Base-by-base conservation (phyloP, 2,113 vertebrate genomes). In the Vicugna pacos region DNA sequence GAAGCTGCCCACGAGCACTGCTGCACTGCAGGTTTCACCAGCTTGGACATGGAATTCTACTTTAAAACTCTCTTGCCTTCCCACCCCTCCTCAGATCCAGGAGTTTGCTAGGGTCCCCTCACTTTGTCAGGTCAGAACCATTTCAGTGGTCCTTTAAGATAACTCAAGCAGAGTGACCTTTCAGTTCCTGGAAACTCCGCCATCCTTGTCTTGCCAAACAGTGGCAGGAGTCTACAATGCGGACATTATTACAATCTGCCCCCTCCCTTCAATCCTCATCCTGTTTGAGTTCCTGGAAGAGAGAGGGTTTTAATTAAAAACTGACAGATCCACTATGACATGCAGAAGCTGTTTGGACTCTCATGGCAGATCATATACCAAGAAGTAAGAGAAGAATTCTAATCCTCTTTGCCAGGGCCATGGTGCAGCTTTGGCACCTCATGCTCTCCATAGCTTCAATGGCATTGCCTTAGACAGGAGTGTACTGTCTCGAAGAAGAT, bases 1-100 rank as follows among this genome's bases (percentile, higher is more conserved):
- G 54, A 65, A 52, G 32, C 2, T 94, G 30, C 30, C 12, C 1
- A 6, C 0, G 0, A 1, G 16, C 42, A 60, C 8, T 30, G 2
- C 9, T 22, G 17, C 56, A 24, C 3, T 38, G 1, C 16, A 46
- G 11, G 3, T 9, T 72, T 65, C 32, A 50, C 26, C 22, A 64
- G 3, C 13, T 19, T 28, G n/a, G 6, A 46, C 32, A 2, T 52
- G 17, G 38, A 91, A 38, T 1, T 50, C 4, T 15, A 7, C 9
- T 30, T 12, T 35, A 56, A 20, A 65, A 4, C 6, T 81, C 46
- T 26, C 85, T 50, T 17, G 3, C 50, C 20, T 28, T 48, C 20
- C 16, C 26, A 62, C 20, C 0, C 4, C 19, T 20, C 5, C 32
- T 46, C 4, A 87, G 13, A 35, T 11, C 4, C 22, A 54, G 62